Base-by-base conservation (phyloP, 2,113 vertebrate species). In the Pterocles orientalis region DNA sequence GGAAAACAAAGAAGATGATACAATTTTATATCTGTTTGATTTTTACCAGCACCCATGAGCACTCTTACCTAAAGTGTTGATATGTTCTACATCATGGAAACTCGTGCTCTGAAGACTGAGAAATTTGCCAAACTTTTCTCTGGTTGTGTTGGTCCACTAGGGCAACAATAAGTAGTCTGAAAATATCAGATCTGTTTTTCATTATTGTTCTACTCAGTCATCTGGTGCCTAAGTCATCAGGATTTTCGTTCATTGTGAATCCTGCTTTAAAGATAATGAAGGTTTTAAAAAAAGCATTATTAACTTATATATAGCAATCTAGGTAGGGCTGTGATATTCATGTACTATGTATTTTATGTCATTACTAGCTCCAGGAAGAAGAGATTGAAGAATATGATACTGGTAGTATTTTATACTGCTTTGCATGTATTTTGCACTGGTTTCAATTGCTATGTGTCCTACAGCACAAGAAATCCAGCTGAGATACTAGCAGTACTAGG, bases 251-350 rank as follows among this genome's bases (percentile, higher is more conserved):
- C 25, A 28, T 18, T 53, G 14, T 85, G 48, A 81, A 82, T 77
- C 36, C 20, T 33, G 21, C 21, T 75, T 75, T 60, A 56, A 86
- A 50, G 45, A 54, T 68, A 83, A 69, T 21, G 6, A 29, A 75
- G 45, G 8, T 17, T 2, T 0, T 2, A 18, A 51, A 20, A 45
- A 20, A 39, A 3, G 6, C 8, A 4, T 39, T 34, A 39, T 47
- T 51, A 73, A 69, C 24, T 36, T 51, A 2, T 9, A 75, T 51
- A 2, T 9, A 75, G n/a, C 70, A 9, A 57, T 77, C 7, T 36
- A 34, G 25, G 33, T 47, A 7, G 41, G 31, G 43, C 31, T 54
- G 41, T 80, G 58, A 66, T 89, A n/a, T 25, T 73, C 76, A n/a
- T 19, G 14, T 57, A 18, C 21, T 8, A 5, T 73, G 10, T 6